Percentiles rank a stretch among this genome's conserved stretches.
Conservation (phyloP, 2,888 invertebrate genomes). For the Epistrophella euchroma region DNA sequence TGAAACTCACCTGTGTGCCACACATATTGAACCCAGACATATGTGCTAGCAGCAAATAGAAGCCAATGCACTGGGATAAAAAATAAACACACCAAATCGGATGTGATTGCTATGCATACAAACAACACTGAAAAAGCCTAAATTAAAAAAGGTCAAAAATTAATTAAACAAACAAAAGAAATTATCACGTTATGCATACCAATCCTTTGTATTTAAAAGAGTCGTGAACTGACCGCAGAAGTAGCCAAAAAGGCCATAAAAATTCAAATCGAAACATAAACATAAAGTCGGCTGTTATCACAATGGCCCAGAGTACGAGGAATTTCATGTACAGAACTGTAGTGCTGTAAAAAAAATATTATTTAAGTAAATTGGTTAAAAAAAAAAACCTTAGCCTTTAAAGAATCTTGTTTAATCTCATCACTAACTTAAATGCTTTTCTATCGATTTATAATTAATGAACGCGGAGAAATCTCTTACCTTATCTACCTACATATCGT, state of each 20-base stretch:
- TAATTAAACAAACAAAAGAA: background rate
- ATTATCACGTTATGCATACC: slow-evolving; percentile 86
- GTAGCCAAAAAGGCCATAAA: slow-evolving; percentile 99
- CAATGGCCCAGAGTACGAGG: slow-evolving; percentile 96
- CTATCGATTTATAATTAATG: background rate
- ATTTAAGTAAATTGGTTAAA: background rate
- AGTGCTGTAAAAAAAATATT: slow-evolving; percentile 86
- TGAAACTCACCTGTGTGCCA: slow-evolving; percentile 94
- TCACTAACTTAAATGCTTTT: background rate
- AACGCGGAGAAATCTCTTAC: too few relatives aligned
- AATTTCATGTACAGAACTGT: slow-evolving; percentile 97
- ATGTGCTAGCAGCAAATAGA: slow-evolving; percentile 98
- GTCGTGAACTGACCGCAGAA: slow-evolving; percentile 97
- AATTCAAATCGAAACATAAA: slow-evolving; percentile 99
- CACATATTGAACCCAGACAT: slow-evolving; percentile 99
- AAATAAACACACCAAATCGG: slow-evolving; percentile 99
- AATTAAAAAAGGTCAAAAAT: slow-evolving; percentile 79
- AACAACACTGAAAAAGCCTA: slow-evolving; percentile 99
- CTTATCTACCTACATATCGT: too few relatives aligned
- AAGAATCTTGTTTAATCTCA: background rate
- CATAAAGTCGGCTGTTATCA: slow-evolving; percentile 97
- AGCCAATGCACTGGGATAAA: slow-evolving; percentile 99
- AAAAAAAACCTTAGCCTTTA: background rate
- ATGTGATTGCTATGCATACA: slow-evolving; percentile 98
- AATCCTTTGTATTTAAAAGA: slow-evolving; percentile 99